Base-by-base conservation (phyloP, 2,113 vertebrate genomes). In the Oryzias melastigma region DNA sequence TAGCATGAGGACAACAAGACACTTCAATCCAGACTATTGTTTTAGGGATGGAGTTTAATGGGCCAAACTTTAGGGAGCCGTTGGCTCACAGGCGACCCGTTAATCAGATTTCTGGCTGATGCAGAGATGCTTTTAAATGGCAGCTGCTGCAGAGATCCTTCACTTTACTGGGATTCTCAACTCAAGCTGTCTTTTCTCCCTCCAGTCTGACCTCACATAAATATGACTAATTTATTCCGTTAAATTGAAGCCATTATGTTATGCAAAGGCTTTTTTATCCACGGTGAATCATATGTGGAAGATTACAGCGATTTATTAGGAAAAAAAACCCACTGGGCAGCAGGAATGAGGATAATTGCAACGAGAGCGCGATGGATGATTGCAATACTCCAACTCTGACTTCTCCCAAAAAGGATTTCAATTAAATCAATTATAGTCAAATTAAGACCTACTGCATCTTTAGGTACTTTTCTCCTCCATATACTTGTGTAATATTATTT, bases 361-460 rank as follows among this genome's bases (percentile, higher is more conserved):
- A 42, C 35, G 18, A 67, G 60, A 65, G 63, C 50, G 54, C 69
- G 76, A 73, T 14, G 2, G 43, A 66, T 80, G 49, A 68, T 48
- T 80, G 46, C 62, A 62, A 20, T 62, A 67, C 48, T 41, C 60
- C 63, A 73, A 47, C 64, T 80, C 48, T 76, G 69, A 56, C 63
- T 70, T 69, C 65, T 43, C 45, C 65, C 41, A 29, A 47, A 59
- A 73, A 66, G 43, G 62, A 73, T 78, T 67, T 15, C 43, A 58
- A 35, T 58, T 54, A 80, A 80, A 79, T 79, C 19, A 79, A 83
- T 83, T 62, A 59, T 49, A 58, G 65, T 27, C 55, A 68, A 80
- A 84, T 80, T 65, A 65, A 58, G 61, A 40, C 73, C 55, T 68
- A n/a, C n/a, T n/a, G n/a, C n/a, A n/a, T n/a, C n/a, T n/a, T 22